Base-by-base conservation (phyloP, 30 jellyfish, hydroid and myxozoan genomes). In the Haliclystus octoradiatus region DNA sequence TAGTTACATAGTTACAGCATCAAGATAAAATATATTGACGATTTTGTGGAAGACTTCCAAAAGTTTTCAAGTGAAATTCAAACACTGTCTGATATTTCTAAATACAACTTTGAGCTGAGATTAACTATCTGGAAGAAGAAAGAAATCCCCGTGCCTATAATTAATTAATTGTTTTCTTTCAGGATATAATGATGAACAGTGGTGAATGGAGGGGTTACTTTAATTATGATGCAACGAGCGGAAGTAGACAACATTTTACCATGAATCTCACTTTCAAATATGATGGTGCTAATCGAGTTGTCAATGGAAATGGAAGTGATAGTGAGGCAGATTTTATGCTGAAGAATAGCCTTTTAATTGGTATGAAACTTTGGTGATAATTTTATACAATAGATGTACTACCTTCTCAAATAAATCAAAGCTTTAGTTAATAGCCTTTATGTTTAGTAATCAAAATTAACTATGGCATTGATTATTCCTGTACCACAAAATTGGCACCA, bases 161-260 rank as follows among this genome's bases (percentile, higher is more conserved):
- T n/a, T n/a, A n/a, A n/a, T n/a, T n/a, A n/a, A n/a, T n/a, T n/a
- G n/a, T n/a, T 40, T 40, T 9, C 57, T 40, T 76, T 14, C 49
- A 89, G 98, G 78, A 80, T 49, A 73, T 89, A 3, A 70, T 57
- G 82, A 66, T 81, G 3, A 47, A 83, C 22, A 31, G 88, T 3
- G 98, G 95, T 13, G 95, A 89, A 66, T 89, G 98, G 98, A 75
- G 94, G 0, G 98, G 98, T 0, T 89, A 89, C 75, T 89, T 73
- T 78, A 77, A 74, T 31, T 89, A 89, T 50, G 89, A 94, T 30
- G 77, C 75, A 71, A 89, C 98, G 29, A 89, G 95, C 0, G 98
- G 98, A 14, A 79, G 92, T 71, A 74, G 74, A 49, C 69, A 70
- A 24, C 88, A 75, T 4, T 89, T 80, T 60, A 76, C 90, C 1